phyloP scores from a whole-genome alignment of 1,140 invertebrate species.

The Cryptotermes secundus region DNA sequence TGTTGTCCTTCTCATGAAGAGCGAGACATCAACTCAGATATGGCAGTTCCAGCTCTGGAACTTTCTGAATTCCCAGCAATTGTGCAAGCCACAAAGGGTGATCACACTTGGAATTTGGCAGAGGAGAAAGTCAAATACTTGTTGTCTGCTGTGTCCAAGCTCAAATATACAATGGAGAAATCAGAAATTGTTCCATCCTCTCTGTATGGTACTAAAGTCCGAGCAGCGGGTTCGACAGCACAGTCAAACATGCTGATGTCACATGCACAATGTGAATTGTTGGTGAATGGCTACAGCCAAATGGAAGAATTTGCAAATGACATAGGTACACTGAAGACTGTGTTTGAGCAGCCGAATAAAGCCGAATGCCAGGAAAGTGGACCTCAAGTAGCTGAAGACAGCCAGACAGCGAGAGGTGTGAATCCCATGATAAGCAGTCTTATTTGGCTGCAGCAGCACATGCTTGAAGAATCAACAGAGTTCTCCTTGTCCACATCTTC shows the following conservation, averaged over 20 bases:
- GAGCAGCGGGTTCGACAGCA: not conserved
- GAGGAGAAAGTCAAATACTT: constrained; percentile 45
- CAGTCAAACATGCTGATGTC: not conserved
- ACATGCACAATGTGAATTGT: not conserved
- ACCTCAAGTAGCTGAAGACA: constrained; percentile 24
- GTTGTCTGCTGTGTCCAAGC: constrained; percentile 32
- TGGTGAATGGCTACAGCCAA: not conserved
- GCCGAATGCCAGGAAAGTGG: not conserved
- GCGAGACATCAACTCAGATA: not conserved
- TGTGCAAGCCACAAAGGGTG: constrained; percentile 27
- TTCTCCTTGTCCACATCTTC: not conserved
- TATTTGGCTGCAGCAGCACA: not conserved
- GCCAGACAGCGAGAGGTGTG: not conserved
- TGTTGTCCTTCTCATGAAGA: constrained; percentile 52
- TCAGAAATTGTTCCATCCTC: not conserved
- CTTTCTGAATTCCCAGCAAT: not conserved
- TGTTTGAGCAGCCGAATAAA: constrained; percentile 38
- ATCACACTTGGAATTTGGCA: constrained; percentile 34
- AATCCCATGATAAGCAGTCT: not conserved
- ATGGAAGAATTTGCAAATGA: constrained; percentile 25
- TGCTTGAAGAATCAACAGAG: not conserved
- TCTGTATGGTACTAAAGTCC: not conserved
- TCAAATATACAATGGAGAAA: not conserved
- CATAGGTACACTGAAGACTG: constrained; percentile 45
- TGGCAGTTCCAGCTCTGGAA: not conserved